Conservation (phyloP, 2,888 invertebrate species). For the Microchrysa polita region DNA sequence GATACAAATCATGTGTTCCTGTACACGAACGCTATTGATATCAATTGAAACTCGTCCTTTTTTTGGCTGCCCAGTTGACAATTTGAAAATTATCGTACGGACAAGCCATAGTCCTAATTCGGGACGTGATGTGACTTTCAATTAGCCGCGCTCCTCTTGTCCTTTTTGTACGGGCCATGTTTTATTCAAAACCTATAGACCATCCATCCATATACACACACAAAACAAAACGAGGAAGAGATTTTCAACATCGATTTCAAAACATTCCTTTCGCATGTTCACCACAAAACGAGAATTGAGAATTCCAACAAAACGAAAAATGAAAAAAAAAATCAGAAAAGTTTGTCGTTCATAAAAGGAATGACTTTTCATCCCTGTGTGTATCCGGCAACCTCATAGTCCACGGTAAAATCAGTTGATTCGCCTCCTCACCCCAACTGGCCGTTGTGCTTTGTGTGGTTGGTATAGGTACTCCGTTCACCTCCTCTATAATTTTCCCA, state of each 20-base stretch:
- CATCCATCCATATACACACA: not conserved
- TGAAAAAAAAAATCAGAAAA: not conserved
- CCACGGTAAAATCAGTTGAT: no score
- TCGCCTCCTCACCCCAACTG: not conserved
- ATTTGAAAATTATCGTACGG: constrained; percentile 7
- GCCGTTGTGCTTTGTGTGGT: not conserved
- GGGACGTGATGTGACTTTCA: constrained; percentile 12
- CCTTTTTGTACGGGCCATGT: not conserved
- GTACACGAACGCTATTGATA: no score
- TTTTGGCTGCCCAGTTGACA: constrained; percentile 14
- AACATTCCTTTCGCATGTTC: not conserved
- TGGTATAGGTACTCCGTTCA: no score
- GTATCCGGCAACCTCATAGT: no score
- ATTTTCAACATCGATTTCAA: constrained; percentile 4
- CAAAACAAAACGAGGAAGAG: not conserved
- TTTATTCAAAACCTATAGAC: not conserved
- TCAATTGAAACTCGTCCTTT: not conserved
- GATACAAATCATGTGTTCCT: no score
- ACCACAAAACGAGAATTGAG: not conserved
- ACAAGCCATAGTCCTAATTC: constrained; percentile 7
- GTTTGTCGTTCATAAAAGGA: no score
- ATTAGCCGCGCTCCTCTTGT: not conserved
- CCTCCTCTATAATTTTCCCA: not conserved
- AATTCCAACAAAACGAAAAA: not conserved
- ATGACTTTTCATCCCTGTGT: no score